Conservation (phyloP, 2,113 vertebrate genomes). For the Tautogolabrus adspersus region DNA sequence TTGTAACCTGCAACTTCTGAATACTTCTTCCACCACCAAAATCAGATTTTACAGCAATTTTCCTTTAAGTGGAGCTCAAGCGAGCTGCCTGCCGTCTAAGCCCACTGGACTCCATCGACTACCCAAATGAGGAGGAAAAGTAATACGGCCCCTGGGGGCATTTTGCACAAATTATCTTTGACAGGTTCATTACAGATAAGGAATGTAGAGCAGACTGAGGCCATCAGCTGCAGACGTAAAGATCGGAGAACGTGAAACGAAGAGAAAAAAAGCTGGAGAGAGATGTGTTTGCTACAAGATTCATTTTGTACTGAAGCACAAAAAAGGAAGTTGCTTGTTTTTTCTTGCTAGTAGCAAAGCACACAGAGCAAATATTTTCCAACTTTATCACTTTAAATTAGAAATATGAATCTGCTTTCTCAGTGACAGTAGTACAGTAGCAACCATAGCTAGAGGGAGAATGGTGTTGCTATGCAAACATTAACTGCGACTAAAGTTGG, state of each 20-base stretch:
- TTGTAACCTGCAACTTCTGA: not conserved
- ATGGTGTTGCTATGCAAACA: constrained; percentile 31
- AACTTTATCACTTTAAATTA: constrained; percentile 11
- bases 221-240: constrained; percentile 44
- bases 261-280: constrained; percentile 13
- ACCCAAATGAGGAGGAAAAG: constrained; percentile 37
- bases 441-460: constrained; percentile 20
- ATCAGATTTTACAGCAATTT: constrained; percentile 1
- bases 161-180: constrained; percentile 85
- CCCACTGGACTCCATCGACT: constrained; percentile 49
- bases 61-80: not conserved
- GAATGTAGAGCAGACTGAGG: constrained; percentile 70
- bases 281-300: constrained; percentile 11
- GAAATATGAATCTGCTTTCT: constrained; percentile 12
- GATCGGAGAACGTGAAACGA: constrained; percentile 32
- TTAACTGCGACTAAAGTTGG: constrained; percentile 11
- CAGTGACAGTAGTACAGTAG: not conserved
- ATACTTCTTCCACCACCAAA: not conserved
- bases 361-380: not conserved
- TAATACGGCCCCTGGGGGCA: constrained; percentile 62
- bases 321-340: constrained; percentile 18
- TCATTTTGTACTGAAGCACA: constrained; percentile 15
- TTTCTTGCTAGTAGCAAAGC: constrained; percentile 8
- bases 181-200: constrained; percentile 90
- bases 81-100: constrained; percentile 31